These are phyloP conservation scores for Macaria notata DNA, from an alignment of 2,888 invertebrate genomes.

Conservation along the genomic window DNA sequence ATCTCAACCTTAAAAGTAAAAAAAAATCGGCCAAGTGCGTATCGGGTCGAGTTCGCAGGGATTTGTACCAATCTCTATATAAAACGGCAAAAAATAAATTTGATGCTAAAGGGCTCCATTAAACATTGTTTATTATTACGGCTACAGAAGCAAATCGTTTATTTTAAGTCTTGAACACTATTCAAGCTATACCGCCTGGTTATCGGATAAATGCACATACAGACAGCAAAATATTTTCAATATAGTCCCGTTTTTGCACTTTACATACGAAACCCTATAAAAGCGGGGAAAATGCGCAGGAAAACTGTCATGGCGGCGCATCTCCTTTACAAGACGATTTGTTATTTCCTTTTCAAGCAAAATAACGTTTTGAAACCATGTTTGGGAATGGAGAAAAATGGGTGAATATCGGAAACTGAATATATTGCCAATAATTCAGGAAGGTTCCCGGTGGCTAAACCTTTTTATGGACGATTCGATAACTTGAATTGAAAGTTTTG, in stretches of 20 bases:
- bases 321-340: slow-evolving; percentile 40
- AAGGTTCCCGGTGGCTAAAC: slow-evolving; percentile 21
- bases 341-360: slow-evolving; percentile 47
- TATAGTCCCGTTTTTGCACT: too few relatives aligned
- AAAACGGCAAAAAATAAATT: too few relatives aligned
- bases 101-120: too few relatives aligned
- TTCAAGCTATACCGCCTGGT: too few relatives aligned
- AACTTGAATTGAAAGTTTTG: slow-evolving; percentile 14
- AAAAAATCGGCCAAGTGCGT: slow-evolving; percentile 22
- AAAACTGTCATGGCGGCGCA: slow-evolving; percentile 50
- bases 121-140: too few relatives aligned
- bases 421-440: slow-evolving; percentile 32
- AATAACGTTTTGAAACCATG: slow-evolving; percentile 36
- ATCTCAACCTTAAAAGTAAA: slow-evolving; percentile 49
- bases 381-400: slow-evolving; percentile 30
- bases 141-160: too few relatives aligned
- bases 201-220: too few relatives aligned
- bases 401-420: slow-evolving; percentile 34
- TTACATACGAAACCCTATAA: neutral
- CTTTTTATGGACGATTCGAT: slow-evolving; percentile 20
- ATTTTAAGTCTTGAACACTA: too few relatives aligned
- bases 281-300: slow-evolving; percentile 24
- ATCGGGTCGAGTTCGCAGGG: too few relatives aligned
- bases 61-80: too few relatives aligned
- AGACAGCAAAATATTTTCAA: too few relatives aligned